A percentile compares a stretch with the other conserved stretches of the same genome.
phyloP scores from a whole-genome alignment of 2,113 vertebrate species.

The Calcarius ornatus region DNA sequence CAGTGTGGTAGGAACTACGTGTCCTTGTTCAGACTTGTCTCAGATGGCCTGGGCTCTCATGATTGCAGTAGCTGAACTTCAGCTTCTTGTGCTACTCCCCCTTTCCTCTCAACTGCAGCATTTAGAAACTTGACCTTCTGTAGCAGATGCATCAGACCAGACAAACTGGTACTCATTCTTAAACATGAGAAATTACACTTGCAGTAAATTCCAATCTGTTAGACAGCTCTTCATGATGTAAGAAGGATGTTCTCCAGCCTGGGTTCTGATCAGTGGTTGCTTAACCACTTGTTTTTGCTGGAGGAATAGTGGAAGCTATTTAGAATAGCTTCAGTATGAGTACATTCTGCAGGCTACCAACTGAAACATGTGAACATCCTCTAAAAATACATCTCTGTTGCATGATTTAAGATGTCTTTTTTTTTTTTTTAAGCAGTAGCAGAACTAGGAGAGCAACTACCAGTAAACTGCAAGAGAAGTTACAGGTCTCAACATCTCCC shows the following conservation, averaged over 20 bases:
- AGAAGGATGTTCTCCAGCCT: background rate
- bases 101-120: background rate
- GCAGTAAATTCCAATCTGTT: background rate
- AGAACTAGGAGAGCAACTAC: conserved; percentile 33
- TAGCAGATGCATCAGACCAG: background rate
- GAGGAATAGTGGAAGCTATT: background rate
- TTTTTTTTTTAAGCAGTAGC: background rate
- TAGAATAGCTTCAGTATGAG: background rate
- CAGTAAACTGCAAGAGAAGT: conserved; percentile 20
- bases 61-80: background rate
- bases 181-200: background rate
- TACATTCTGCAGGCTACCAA: background rate
- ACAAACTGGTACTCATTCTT: background rate
- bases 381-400: background rate
- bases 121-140: background rate
- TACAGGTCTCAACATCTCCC: background rate
- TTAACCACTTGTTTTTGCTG: background rate
- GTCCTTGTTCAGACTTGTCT: background rate
- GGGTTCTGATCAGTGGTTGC: background rate
- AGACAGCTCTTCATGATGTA: background rate
- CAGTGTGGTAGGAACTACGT: background rate
- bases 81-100: background rate
- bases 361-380: background rate
- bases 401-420: background rate
- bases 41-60: background rate